These are phyloP conservation scores for Orthonyx spaldingii DNA, from an alignment of 2,113 vertebrate species.

Conservation along the genomic window DNA sequence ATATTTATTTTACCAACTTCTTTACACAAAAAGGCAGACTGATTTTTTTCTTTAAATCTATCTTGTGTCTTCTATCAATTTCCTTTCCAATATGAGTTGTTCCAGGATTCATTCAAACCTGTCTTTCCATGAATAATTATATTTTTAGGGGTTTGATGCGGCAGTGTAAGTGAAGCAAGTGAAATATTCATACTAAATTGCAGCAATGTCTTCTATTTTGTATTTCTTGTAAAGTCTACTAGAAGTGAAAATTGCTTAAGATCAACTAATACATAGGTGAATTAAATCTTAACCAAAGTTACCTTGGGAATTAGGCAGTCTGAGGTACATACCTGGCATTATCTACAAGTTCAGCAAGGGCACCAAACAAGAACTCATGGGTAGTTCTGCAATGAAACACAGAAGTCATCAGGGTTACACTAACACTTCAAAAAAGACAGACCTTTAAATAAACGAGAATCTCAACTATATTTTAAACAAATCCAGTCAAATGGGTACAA, in stretches of 20 bases:
- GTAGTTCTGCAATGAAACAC: slow-evolving; percentile 85
- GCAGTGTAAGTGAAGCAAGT: background rate
- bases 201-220: background rate
- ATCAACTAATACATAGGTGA: background rate
- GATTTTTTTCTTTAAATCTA: background rate
- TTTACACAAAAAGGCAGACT: background rate
- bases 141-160: background rate
- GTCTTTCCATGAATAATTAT: background rate
- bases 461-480: background rate
- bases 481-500: background rate
- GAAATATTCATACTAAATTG: background rate
- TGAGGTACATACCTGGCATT: slow-evolving; percentile 89
- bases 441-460: background rate
- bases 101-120: background rate
- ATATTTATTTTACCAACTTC: background rate
- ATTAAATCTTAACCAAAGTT: background rate
- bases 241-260: background rate
- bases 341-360: slow-evolving; percentile 96
- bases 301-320: background rate
- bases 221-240: background rate
- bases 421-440: background rate
- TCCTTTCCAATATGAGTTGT: background rate
- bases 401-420: slow-evolving; percentile 29
- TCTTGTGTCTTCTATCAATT: background rate
- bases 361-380: slow-evolving; percentile 97